Evolutionary conservation across 2,113 vertebrate genomes (phyloP), one percentile per base, ranked within the genome.

Genomic region (Cathartes aura): DNA sequence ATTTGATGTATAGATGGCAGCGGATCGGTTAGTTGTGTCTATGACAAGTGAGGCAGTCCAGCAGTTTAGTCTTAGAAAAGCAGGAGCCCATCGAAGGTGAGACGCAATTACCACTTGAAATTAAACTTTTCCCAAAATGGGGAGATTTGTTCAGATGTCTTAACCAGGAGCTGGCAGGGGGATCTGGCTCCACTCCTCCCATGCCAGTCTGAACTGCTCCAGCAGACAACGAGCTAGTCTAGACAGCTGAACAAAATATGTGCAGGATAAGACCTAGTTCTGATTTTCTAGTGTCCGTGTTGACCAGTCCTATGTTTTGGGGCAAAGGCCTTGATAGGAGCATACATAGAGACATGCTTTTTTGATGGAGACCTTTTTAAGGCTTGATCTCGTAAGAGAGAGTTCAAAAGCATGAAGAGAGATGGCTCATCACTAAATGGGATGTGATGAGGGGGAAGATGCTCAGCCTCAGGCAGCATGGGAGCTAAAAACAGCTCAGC

Each of bases 361-460:
- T 64, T 43, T 40, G 34, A 24, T 45, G 36, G 53, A 59, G 60
- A 91, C 56, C 47, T 71, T 92, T 75, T 58, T 52, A 70, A 55
- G 30, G 43, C 47, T 83, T 0, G 6, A 11, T 93, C 52, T 78
- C n/a, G 1, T 40, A 42, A 87, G n/a, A 60, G 18, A n/a, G 36
- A 82, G 21, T 67, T 83, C 80, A 67, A 70, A 93, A 62, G n/a
- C 50, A 18, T 43, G 68, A 71, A 21, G 71, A 67, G 67, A 17
- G 78, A 64, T 78, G 68, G 80, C 78, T 90, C 67, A 59, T 95
- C 71, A 21, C 42, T 45, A 78, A 59, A 89, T 60, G 90, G 75
- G 82, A 72, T 87, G 89, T 91, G 96, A 45, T 93, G 92, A 93
- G 86, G 87, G 74, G 83, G 89, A 85, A 91, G 87, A 82, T 87